Evolutionary conservation across 2,797 vertebrate species (phyloP).

Genomic region (Clamator glandarius): DNA sequence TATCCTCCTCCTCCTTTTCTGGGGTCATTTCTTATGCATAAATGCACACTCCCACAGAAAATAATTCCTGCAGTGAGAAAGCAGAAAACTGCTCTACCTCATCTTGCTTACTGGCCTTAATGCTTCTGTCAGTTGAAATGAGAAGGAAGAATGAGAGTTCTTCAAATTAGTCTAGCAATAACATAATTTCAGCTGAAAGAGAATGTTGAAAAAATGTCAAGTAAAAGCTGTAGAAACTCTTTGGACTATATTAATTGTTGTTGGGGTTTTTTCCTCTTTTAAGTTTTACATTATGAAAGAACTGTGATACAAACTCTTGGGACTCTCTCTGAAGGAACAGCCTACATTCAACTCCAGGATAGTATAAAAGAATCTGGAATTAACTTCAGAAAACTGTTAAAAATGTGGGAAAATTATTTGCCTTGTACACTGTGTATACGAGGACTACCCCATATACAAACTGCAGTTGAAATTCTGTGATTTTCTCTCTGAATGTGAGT

Average conservation of each 20-base stretch:
- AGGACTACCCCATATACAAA: fast-evolving
- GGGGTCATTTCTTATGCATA: slow-evolving; percentile 14
- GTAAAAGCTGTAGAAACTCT: neutral
- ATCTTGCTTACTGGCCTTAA: slow-evolving; percentile 3
- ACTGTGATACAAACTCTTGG: neutral
- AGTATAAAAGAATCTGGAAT: neutral
- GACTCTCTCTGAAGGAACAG: neutral
- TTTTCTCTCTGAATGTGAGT: neutral
- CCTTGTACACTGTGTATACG: neutral
- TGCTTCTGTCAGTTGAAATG: neutral
- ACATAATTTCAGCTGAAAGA: neutral
- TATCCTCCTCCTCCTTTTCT: neutral
- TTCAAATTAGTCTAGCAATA: slow-evolving; percentile 1
- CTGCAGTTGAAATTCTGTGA: neutral
- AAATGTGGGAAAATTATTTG: neutral
- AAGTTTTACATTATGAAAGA: neutral
- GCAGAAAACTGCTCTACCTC: slow-evolving; percentile 19
- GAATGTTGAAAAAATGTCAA: neutral
- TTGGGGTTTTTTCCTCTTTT: neutral
- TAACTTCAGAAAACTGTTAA: neutral
- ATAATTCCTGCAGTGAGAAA: slow-evolving; percentile 8
- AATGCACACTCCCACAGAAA: neutral
- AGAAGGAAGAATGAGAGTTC: neutral
- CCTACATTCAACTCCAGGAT: neutral
- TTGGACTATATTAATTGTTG: neutral